These are phyloP conservation scores for Sebastiscus albofasciatus DNA, from an alignment of 2,797 vertebrate genomes.

Conservation along the genomic window DNA sequence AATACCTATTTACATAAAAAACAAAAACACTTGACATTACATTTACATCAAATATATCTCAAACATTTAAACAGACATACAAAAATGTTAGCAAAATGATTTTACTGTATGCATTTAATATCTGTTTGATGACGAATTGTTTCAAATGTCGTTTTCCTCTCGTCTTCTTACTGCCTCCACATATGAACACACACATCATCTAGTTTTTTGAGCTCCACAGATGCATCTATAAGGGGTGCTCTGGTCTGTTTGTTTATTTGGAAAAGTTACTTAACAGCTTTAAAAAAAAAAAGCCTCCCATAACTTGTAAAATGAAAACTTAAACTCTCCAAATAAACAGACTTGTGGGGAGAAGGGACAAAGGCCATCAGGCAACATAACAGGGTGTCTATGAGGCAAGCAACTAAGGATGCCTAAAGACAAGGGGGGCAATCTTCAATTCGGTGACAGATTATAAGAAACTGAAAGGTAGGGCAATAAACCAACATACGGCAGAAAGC, in stretches of 20 bases:
- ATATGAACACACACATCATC: constrained; percentile 8
- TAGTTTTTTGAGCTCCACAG: constrained; percentile 14
- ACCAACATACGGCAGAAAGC: constrained; percentile 69
- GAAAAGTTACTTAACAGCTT: constrained; percentile 40
- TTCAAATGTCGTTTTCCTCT: constrained; percentile 3
- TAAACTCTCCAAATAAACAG: constrained; percentile 76
- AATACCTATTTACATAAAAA: not conserved
- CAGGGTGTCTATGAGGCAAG: constrained; percentile 66
- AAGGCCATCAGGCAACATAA: constrained; percentile 64
- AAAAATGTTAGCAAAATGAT: not conserved
- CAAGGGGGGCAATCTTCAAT: constrained; percentile 44
- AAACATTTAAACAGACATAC: not conserved
- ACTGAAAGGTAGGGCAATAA: constrained; percentile 62
- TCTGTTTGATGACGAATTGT: not conserved
- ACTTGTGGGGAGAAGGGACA: constrained; percentile 56
- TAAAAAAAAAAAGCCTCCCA: not conserved
- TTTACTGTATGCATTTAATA: not conserved
- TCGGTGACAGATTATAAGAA: constrained; percentile 49
- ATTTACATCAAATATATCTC: not conserved
- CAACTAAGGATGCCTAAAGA: constrained; percentile 62
- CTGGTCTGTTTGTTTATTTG: constrained; percentile 68
- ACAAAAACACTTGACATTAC: not conserved
- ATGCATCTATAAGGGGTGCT: constrained; percentile 15
- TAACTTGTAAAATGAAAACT: constrained; percentile 28
- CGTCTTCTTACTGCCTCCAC: not conserved